Percentiles rank a stretch among this genome's conserved stretches.
Evolutionary conservation across 1,140 invertebrate species (phyloP).

Genomic region (Drosophila nikananu): DNA sequence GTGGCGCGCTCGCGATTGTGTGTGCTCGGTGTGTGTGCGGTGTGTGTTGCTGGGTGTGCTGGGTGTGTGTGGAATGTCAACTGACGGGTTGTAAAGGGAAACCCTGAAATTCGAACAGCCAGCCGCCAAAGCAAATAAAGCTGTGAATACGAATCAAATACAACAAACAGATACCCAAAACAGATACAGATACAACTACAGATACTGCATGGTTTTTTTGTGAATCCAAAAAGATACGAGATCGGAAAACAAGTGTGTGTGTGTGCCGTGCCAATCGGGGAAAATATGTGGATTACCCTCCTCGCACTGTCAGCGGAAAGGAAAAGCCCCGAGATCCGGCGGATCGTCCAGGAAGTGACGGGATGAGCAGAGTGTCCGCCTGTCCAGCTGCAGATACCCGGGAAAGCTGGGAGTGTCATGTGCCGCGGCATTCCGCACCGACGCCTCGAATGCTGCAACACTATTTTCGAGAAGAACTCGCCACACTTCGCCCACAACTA

Average conservation of each 20-base stretch:
- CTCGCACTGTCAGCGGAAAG: slow-evolving; percentile 15
- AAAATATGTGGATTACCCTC: slow-evolving; percentile 27
- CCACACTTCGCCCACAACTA: slow-evolving; percentile 79
- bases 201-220: slow-evolving; percentile 22
- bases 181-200: slow-evolving; percentile 16
- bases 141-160: slow-evolving; percentile 55
- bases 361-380: slow-evolving; percentile 20
- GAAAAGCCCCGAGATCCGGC: slow-evolving; percentile 5
- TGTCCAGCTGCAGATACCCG: slow-evolving; percentile 18
- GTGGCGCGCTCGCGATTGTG: slow-evolving; percentile 28
- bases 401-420: slow-evolving; percentile 60
- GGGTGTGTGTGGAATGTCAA: slow-evolving; percentile 74
- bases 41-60: slow-evolving; percentile 45
- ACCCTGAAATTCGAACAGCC: slow-evolving; percentile 72
- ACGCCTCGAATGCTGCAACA: slow-evolving; percentile 78
- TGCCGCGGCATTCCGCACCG: slow-evolving; percentile 53
- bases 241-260: slow-evolving; percentile 6
- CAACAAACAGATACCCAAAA: slow-evolving; percentile 46
- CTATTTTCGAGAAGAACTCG: slow-evolving; percentile 74
- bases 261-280: slow-evolving; percentile 4
- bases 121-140: slow-evolving; percentile 49
- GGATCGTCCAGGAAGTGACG: slow-evolving; percentile 15
- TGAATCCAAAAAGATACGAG: slow-evolving; percentile 12
- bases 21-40: slow-evolving; percentile 40
- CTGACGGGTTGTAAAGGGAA: slow-evolving; percentile 81